Base-by-base conservation (phyloP, 1,140 invertebrate species). In the Drosophila willistoni region DNA sequence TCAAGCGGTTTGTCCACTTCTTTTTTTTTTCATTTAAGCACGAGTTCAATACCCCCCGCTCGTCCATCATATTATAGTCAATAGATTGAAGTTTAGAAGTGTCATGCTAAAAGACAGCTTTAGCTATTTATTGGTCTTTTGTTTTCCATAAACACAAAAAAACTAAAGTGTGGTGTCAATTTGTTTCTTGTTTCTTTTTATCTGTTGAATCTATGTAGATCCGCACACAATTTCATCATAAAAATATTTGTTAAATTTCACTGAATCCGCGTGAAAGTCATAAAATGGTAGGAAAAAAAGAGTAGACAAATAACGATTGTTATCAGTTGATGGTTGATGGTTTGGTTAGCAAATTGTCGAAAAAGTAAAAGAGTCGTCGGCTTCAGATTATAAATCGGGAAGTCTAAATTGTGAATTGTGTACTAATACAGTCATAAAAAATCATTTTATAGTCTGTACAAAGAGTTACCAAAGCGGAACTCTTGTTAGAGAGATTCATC, bases 21-120 rank as follows among this genome's bases (percentile, higher is more conserved):
- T 44, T 44, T 44, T 44, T 17, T 44, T 44, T 44, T 42, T n/a
- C n/a, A n/a, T 14, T 47, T 17, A 22, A 12, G 41, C 39, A 47
- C 22, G 68, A 67, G 81, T 84, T 84, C 77, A 84, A 85, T 73
- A 84, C 77, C 80, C 29, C 29, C 29, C 29, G 29, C 29, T 29
- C 81, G 25, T 59, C 10, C 22, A 9, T 14, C 22, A 9, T 13
- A 14, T 17, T 33, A 68, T 17, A 47, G 19, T 25, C 29, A 29
- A 41, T 44, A 57, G 22, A 42, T 42, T 19, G 29, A 39, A 41
- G 36, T 17, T n/a, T 34, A 17, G 12, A 17, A 12, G n/a, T 14
- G 22, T 57, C 29, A 34, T 34, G 55, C n/a, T 17, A 64, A 64
- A 68, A 64, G 55, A 67, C 22, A 25, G 22, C 64, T 70, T 70